phyloP scores from a whole-genome alignment of 2,113 vertebrate genomes.

The Diadophis punctatus region DNA sequence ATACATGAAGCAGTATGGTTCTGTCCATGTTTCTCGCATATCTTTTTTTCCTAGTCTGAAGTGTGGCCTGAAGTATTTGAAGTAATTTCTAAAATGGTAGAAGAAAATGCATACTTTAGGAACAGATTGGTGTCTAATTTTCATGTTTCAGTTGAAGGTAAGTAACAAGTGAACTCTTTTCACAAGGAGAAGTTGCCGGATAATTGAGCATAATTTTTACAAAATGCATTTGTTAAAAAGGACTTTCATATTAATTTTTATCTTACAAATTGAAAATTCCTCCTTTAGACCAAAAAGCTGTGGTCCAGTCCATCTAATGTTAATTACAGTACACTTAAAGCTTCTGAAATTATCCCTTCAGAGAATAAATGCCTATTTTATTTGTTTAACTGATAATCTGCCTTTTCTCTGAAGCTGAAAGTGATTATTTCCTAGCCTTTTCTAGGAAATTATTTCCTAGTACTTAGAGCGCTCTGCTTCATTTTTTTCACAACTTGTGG shows the following conservation, averaged over 20 bases:
- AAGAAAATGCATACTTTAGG: slow-evolving; percentile 83
- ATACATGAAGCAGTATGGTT: background rate
- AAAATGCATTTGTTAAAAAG: background rate
- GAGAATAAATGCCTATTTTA: background rate
- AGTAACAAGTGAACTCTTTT: slow-evolving; percentile 16
- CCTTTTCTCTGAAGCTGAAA: background rate
- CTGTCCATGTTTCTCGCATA: slow-evolving; percentile 16
- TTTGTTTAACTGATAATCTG: background rate
- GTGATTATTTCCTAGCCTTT: background rate
- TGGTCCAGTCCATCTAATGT: background rate
- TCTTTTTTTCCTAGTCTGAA: slow-evolving; percentile 64
- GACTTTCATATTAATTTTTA: background rate
- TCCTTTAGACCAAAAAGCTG: background rate
- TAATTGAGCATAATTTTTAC: background rate
- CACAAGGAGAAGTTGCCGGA: background rate
- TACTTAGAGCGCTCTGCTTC: background rate
- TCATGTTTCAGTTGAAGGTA: slow-evolving; percentile 58
- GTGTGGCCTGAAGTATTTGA: slow-evolving; percentile 71
- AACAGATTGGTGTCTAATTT: slow-evolving; percentile 64
- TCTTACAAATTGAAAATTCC: background rate
- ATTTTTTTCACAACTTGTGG: background rate
- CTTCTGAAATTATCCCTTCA: background rate
- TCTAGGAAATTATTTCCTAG: too few relatives aligned
- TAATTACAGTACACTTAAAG: background rate
- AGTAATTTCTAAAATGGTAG: slow-evolving; percentile 82